Evolutionary conservation across 1,140 invertebrate species (phyloP).

Genomic region (Bombyx mori): DNA sequence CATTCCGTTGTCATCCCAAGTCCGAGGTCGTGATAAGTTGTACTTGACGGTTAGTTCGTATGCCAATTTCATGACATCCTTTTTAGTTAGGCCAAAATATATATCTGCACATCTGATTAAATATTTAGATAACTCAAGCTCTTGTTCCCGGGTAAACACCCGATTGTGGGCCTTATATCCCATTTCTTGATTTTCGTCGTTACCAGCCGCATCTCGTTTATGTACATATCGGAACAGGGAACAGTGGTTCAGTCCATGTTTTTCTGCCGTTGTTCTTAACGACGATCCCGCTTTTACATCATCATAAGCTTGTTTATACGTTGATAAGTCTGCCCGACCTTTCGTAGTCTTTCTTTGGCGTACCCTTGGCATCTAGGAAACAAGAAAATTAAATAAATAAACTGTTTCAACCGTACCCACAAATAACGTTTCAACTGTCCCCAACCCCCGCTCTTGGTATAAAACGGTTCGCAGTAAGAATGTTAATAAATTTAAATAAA

Average conservation of each 20-base stretch:
- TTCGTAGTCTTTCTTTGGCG: too few relatives aligned
- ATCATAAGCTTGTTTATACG: conserved; percentile 14
- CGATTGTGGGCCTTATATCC: too few relatives aligned
- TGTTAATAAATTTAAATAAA: too few relatives aligned
- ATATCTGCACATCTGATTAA: neutral
- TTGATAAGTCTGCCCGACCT: conserved; percentile 3
- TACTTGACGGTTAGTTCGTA: neutral
- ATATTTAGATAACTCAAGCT: neutral
- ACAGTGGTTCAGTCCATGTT: conserved; percentile 16
- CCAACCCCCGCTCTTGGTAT: too few relatives aligned
- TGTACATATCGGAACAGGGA: conserved; percentile 20
- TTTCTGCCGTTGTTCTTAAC: conserved; percentile 19
- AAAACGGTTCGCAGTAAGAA: too few relatives aligned
- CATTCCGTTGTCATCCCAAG: neutral
- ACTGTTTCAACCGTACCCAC: too few relatives aligned
- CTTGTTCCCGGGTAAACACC: neutral
- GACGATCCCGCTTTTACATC: conserved; percentile 18
- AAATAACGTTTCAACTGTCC: too few relatives aligned
- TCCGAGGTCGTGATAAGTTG: neutral
- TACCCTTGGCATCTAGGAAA: conserved; percentile 22
- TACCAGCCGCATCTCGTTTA: conserved; percentile 17
- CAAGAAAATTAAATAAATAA: too few relatives aligned
- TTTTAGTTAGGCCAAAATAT: neutral
- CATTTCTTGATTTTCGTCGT: conserved; percentile 18
- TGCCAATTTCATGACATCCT: neutral